Evolutionary conservation across 2,113 vertebrate species (phyloP), one percentile per base, ranked within the genome.

Genomic region (Aythya baeri): DNA sequence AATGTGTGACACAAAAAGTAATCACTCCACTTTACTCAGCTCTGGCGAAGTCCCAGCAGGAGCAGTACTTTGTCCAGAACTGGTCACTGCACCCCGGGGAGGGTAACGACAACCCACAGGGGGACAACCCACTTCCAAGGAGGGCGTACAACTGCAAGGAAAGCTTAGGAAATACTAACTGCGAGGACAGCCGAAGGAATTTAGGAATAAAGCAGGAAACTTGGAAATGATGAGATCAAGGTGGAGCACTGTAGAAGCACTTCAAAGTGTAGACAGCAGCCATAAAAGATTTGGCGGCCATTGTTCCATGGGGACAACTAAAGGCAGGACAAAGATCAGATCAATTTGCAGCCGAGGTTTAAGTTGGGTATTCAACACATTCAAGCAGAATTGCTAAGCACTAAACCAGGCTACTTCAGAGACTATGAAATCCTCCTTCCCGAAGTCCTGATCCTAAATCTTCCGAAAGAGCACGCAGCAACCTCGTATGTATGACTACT

Each of bases 251-350:
- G 74, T 7, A 88, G 86, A 57, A 65, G 59, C 61, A 67, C 11
- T 86, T 46, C 61, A 88, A 94, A 88, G 73, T 9, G 31, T 22
- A 78, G 46, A 70, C 68, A 88, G 38, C 65, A 22, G 18, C 22
- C 52, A 59, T 63, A 59, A 75, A 95, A 90, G 59, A 92, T 72
- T 81, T 78, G 78, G 77, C 43, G 52, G 61, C 80, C 76, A 67
- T 92, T 88, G 76, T 93, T 96, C 86, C 52, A 71, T 50, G 0
- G 0, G 55, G 72, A 90, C 83, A 75, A 49, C 68, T 61, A 71
- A 17, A 78, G 36, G 34, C 81, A 91, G 83, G 54, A 92, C 52
- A 95, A 86, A 92, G 73, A 90, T 63, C 50, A 80, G 73, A 41
- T 2, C 11, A 81, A 75, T 81, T 74, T 9, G 13, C 86, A 83